A percentile compares a stretch with the other conserved stretches of the same genome.
Evolutionary conservation across 2,797 vertebrate species (phyloP).

Genomic region (Pangasius sanitwongsei): DNA sequence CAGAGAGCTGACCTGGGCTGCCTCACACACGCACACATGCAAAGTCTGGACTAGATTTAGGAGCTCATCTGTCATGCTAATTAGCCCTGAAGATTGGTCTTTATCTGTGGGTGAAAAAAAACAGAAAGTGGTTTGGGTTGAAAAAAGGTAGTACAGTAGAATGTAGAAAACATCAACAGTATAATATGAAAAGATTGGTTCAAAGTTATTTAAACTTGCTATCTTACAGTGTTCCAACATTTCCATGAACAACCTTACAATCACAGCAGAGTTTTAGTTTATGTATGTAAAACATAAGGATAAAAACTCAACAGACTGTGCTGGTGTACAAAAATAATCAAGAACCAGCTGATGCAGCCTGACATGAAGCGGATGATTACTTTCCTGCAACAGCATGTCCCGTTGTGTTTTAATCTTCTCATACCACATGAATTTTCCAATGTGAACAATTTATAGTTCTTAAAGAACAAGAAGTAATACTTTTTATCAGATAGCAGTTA

Average conservation of each 20-base stretch:
- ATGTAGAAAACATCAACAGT: neutral
- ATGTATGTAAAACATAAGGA: neutral
- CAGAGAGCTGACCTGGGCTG: conserved; percentile 74
- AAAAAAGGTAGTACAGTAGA: neutral
- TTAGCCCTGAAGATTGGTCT: conserved; percentile 59
- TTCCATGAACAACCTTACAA: neutral
- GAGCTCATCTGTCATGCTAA: conserved; percentile 71
- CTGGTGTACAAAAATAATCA: neutral
- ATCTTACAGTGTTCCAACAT: neutral
- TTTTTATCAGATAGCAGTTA: neutral
- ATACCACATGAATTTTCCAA: neutral
- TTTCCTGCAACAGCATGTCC: neutral
- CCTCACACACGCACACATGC: conserved; percentile 74
- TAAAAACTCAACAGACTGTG: neutral
- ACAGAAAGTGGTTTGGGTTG: neutral
- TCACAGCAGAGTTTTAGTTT: neutral
- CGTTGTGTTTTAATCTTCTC: neutral
- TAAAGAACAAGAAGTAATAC: neutral
- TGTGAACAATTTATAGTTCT: neutral
- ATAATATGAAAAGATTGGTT: neutral
- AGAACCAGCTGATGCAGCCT: neutral
- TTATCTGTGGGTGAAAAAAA: conserved; percentile 65
- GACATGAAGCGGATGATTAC: neutral
- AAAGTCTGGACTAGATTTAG: conserved; percentile 74
- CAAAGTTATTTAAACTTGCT: neutral